Conservation (phyloP, 2,113 vertebrate genomes). For the Turnix velox region DNA sequence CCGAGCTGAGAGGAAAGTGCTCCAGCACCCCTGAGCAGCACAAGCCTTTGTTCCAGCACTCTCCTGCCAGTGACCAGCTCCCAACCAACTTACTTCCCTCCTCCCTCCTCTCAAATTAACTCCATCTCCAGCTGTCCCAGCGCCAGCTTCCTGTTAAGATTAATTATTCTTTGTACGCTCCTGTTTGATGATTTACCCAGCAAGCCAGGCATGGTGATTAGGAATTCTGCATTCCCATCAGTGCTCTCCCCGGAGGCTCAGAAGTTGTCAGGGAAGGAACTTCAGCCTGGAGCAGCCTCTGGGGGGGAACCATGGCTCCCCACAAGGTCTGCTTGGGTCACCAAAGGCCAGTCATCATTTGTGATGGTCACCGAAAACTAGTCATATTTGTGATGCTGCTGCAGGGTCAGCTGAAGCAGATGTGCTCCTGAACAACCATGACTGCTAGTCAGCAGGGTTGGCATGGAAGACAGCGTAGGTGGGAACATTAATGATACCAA, state of each 20-base stretch:
- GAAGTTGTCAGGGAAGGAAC: background rate
- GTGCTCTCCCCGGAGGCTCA: background rate
- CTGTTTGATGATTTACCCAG: conserved; percentile 54
- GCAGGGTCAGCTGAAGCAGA: background rate
- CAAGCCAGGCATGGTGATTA: background rate
- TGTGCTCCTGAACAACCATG: background rate
- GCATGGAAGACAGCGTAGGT: background rate
- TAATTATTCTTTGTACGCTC: conserved; percentile 48
- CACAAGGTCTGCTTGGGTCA: background rate
- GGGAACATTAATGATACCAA: background rate
- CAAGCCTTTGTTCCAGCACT: background rate
- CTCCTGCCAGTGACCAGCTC: background rate
- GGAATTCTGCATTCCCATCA: background rate
- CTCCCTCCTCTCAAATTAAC: conserved; percentile 32
- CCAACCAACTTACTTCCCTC: background rate
- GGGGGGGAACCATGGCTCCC: background rate
- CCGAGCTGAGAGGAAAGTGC: background rate
- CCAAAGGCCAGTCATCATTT: background rate
- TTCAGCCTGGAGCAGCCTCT: background rate
- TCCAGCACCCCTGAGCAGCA: background rate
- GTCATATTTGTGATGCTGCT: background rate
- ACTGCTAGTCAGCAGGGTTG: background rate
- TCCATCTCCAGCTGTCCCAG: conserved; percentile 37
- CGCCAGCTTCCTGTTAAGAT: conserved; percentile 24
- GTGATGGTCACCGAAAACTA: background rate